These are phyloP conservation scores for Tenthredo distinguenda DNA, from an alignment of 2,888 invertebrate species.

Conservation along the genomic window DNA sequence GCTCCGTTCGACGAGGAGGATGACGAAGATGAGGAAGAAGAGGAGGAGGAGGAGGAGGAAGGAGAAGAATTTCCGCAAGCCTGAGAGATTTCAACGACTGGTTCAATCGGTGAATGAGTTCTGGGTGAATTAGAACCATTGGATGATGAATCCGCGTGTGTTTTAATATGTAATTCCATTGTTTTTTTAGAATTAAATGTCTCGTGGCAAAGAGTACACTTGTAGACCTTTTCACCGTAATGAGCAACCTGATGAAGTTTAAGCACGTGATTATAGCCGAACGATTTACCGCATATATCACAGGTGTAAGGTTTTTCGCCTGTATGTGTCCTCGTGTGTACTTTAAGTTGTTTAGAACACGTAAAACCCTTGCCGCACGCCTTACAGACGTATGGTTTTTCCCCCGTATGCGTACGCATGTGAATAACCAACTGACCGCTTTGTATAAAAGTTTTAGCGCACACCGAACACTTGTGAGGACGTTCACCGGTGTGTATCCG, in stretches of 20 bases:
- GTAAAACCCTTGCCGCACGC: conserved; percentile 95
- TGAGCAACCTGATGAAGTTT: conserved; percentile 94
- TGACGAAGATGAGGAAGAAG: conserved; percentile 60
- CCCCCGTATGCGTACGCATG: conserved; percentile 93
- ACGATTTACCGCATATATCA: conserved; percentile 94
- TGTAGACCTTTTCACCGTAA: conserved; percentile 95
- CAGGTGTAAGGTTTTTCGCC: conserved; percentile 95
- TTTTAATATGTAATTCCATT: conserved; percentile 93
- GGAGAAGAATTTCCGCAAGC: conserved; percentile 66
- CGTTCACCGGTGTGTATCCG: conserved; percentile 94
- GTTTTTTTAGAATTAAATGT: conserved; percentile 95
- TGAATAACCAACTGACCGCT: conserved; percentile 95
- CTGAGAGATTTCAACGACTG: conserved; percentile 74
- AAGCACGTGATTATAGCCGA: conserved; percentile 94
- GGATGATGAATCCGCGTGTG: conserved; percentile 82
- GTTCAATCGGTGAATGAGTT: conserved; percentile 73
- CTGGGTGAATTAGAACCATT: conserved; percentile 74
- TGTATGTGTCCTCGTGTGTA: conserved; percentile 94
- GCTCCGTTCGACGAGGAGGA: conserved; percentile 60
- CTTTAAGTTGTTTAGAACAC: conserved; percentile 94
- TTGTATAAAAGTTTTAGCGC: conserved; percentile 94
- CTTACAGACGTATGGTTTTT: conserved; percentile 90
- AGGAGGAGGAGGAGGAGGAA: conserved; percentile 58
- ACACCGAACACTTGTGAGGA: conserved; percentile 93
- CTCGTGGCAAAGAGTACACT: conserved; percentile 94